Evolutionary conservation across 2,113 vertebrate species (phyloP).

Genomic region (Calonectris borealis): DNA sequence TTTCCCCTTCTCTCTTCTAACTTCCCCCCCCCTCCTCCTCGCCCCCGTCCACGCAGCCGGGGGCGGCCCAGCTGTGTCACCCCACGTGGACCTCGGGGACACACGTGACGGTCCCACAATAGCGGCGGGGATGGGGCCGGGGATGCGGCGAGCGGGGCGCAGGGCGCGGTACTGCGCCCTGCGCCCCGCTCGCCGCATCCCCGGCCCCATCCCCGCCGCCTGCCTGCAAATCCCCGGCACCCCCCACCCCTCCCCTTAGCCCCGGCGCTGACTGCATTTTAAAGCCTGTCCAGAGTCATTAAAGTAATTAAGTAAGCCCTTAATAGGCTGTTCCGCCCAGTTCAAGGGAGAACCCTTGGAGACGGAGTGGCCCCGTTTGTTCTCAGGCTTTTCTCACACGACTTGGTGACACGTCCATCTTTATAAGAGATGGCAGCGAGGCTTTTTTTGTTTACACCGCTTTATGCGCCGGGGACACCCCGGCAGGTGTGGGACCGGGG

Average conservation of each 20-base stretch:
- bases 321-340: conserved; percentile 99
- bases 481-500: conserved; percentile 96
- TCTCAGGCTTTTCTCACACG: conserved; percentile 97
- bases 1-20: not conserved
- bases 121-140: conserved; percentile 74
- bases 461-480: conserved; percentile 87
- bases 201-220: too few relatives aligned
- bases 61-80: conserved; percentile 91
- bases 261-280: conserved; percentile 84
- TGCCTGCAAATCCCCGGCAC: too few relatives aligned
- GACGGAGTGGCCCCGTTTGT: conserved; percentile 91
- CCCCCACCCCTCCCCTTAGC: conserved; percentile 75
- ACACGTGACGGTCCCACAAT: conserved; percentile 86
- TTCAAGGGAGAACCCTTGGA: conserved; percentile 96
- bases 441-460: conserved; percentile 91
- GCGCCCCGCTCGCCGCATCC: too few relatives aligned
- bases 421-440: conserved; percentile 89
- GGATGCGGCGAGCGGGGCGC: not conserved
- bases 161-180: too few relatives aligned
- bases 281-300: conserved; percentile 98
- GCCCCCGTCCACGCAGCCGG: conserved; percentile 67
- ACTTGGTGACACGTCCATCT: conserved; percentile 96
- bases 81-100: conserved; percentile 93
- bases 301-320: conserved; percentile 99
- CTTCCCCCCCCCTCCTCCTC: not conserved